Base-by-base conservation (phyloP, 2,888 invertebrate genomes). In the Theristus sp. region DNA sequence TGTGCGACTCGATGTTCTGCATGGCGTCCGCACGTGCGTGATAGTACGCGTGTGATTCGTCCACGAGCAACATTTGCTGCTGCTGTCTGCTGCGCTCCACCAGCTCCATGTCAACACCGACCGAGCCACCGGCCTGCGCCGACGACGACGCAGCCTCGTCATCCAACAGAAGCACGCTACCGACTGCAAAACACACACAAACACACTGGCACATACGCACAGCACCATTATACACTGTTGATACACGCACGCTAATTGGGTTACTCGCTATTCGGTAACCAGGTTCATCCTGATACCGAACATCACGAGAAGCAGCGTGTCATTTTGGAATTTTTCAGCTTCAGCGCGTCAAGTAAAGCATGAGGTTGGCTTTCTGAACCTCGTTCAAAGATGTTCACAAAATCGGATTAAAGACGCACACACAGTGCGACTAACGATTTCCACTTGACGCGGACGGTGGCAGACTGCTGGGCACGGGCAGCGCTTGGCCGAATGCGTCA, bases 1-100 rank as follows among this genome's bases (percentile, higher is more conserved):
- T 96, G 25, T 96, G 96, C 58, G 89, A 88, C 77, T 99, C 98
- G 71, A 99, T 98, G 74, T 88, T 93, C 76, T 96, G 91, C 94
- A 98, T 96, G 0, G 96, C 91, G 75, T 93, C 91, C 49, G 91
- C 91, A 69, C 98, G 82, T 70, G 85, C 86, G 71, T 88, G 87
- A 52, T 93, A 82, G 78, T 94, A 96, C 57, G 84, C 81, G 72
- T 93, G 90, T 76, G 79, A 86, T 76, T 89, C 87, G 70, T 87
- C 84, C 69, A 87, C 79, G 56, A 86, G 79, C 67, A 84, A 72
- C 63, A 77, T 64, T 64, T 79, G 83, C 68, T 82, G 80, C 74
- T 77, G 80, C 64, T 73, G 67, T 73, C 66, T 79, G 74, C 62
- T 77, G 6, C 54, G 2, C 56, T 66, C 68, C 59, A 68, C 76